Evolutionary conservation across 2,797 vertebrate species (phyloP).

Genomic region (Euthynnus affinis): DNA sequence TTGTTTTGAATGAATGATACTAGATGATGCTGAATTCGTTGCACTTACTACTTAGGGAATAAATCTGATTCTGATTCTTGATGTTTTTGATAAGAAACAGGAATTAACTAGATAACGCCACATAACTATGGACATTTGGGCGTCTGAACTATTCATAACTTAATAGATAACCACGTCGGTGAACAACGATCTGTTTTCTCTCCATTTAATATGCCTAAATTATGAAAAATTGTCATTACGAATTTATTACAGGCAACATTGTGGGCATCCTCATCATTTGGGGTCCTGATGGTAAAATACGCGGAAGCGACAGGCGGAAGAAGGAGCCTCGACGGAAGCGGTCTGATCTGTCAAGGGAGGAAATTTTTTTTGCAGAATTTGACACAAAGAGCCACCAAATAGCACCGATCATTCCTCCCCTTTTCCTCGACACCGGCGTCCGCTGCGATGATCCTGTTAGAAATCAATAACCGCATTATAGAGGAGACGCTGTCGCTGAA

Average conservation of each 20-base stretch:
- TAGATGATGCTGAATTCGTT: too few species aligned
- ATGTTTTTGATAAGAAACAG: too few species aligned
- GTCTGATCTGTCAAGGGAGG: slow-evolving; percentile 75
- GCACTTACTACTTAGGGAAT: too few species aligned
- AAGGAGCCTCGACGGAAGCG: slow-evolving; percentile 81
- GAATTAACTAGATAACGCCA: too few species aligned
- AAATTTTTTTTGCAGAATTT: slow-evolving; percentile 61
- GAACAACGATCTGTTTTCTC: too few species aligned
- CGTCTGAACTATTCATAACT: too few species aligned
- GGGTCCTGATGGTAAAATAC: slow-evolving; percentile 79
- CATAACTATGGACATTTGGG: too few species aligned
- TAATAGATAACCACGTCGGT: too few species aligned
- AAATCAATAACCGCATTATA: slow-evolving; percentile 99
- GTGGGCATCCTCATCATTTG: slow-evolving; percentile 20
- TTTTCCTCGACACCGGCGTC: slow-evolving; percentile 57
- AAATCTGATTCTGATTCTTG: too few species aligned
- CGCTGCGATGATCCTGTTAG: slow-evolving; percentile 95
- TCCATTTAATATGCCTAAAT: too few species aligned
- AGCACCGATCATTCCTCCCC: slow-evolving; percentile 34
- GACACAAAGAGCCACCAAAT: slow-evolving; percentile 66
- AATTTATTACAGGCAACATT: slow-evolving; percentile 72
- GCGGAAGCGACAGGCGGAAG: slow-evolving; percentile 87
- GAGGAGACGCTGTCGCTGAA: slow-evolving; percentile 96
- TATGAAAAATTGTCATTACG: too few species aligned
- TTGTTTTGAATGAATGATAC: too few species aligned